phyloP scores from a whole-genome alignment of 2,113 vertebrate genomes.

The Hemiprocne comata region DNA sequence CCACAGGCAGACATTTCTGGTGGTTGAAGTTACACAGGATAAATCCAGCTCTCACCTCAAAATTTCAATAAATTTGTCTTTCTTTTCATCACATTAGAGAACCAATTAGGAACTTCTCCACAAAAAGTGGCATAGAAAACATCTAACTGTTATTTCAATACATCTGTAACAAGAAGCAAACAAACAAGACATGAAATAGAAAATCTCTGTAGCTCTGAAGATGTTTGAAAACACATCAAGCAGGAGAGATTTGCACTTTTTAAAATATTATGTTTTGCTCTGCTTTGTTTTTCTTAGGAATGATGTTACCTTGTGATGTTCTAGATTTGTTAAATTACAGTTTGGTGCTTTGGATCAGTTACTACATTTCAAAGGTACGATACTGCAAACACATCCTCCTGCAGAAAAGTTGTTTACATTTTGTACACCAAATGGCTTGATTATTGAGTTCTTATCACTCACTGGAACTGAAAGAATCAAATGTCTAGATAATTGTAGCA shows the following conservation, averaged over 20 bases:
- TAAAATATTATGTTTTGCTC: not conserved
- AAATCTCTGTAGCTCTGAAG: not conserved
- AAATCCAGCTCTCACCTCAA: not conserved
- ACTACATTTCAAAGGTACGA: not conserved
- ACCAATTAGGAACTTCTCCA: not conserved
- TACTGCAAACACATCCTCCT: not conserved
- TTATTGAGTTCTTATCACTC: not conserved
- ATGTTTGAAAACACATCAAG: not conserved
- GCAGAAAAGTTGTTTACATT: not conserved
- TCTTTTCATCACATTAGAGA: not conserved
- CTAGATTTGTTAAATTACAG: not conserved
- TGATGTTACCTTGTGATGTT: not conserved
- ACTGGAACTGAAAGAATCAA: not conserved
- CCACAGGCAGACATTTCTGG: not conserved
- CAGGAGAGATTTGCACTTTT: not conserved
- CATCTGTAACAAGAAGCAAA: not conserved
- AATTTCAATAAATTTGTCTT: not conserved
- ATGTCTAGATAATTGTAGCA: not conserved
- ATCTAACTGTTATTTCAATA: not conserved
- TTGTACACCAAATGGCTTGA: not conserved
- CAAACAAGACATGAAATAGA: not conserved
- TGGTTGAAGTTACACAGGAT: not conserved
- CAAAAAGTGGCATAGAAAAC: not conserved
- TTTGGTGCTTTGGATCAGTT: not conserved
- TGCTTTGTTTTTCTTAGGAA: not conserved